These are phyloP conservation scores for Sesia bembeciformis DNA, from an alignment of 2,888 invertebrate species.

Conservation along the genomic window DNA sequence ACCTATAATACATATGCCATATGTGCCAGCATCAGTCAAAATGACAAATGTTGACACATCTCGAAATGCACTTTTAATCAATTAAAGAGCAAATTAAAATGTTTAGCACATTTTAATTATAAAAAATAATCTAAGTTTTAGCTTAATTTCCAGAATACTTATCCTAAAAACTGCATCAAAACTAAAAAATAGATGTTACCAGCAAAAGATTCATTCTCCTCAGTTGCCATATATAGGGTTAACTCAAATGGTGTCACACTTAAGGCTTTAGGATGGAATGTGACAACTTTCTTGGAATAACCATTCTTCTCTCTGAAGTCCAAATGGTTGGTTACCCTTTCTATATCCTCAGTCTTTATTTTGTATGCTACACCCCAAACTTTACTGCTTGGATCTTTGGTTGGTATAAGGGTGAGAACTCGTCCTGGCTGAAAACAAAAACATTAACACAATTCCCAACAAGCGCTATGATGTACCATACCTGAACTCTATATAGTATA, in stretches of 20 bases:
- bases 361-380: conserved; percentile 96
- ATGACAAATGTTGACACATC: too few species aligned
- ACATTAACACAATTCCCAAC: too few species aligned
- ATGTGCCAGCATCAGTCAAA: too few species aligned
- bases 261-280: conserved; percentile 79
- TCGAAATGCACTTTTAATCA: too few species aligned
- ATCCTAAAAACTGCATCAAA: not conserved
- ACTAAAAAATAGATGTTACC: conserved; percentile 32
- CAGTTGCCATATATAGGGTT: conserved; percentile 87
- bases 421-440: conserved; percentile 82
- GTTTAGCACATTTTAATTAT: too few species aligned
- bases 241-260: conserved; percentile 77
- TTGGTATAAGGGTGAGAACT: conserved; percentile 88
- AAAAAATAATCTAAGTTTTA: too few species aligned
- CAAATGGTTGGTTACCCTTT: conserved; percentile 84
- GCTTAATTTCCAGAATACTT: not conserved
- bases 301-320: conserved; percentile 96
- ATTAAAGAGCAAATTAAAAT: too few species aligned
- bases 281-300: conserved; percentile 81
- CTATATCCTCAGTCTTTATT: conserved; percentile 80
- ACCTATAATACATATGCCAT: too few species aligned
- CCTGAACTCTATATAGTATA: too few species aligned
- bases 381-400: conserved; percentile 68
- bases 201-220: conserved; percentile 86
- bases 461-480: too few species aligned